phyloP scores from a whole-genome alignment of 2,888 invertebrate genomes.

The Ophion costatus region DNA sequence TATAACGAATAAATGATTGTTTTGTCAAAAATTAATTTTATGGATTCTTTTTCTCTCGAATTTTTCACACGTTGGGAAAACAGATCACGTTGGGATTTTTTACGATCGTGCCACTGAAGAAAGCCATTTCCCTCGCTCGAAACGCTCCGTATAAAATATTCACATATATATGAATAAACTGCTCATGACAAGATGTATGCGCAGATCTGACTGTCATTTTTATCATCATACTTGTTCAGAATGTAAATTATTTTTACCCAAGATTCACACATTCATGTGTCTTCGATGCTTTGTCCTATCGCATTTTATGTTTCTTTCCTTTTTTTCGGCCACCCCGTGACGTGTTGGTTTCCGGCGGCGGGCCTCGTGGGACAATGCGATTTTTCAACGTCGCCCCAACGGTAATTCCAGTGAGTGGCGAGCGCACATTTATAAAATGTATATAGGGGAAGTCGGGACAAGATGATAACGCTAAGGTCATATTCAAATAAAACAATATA shows the following conservation, averaged over 20 bases:
- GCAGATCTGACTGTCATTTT: neutral
- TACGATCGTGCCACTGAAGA: no score
- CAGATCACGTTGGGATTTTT: no score
- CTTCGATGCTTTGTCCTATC: neutral
- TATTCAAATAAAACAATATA: no score
- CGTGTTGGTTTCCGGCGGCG: neutral
- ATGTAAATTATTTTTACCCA: neutral
- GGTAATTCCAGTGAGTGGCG: neutral
- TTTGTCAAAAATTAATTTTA: no score
- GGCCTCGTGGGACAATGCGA: neutral
- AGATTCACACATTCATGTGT: neutral
- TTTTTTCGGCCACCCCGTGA: neutral
- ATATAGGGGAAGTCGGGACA: no score
- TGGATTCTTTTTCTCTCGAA: no score
- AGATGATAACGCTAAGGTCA: no score
- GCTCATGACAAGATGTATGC: neutral
- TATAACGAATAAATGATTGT: no score
- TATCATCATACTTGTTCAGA: neutral
- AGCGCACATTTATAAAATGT: neutral
- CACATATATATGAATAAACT: neutral
- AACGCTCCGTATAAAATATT: no score
- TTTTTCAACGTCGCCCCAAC: neutral
- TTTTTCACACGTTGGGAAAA: no score
- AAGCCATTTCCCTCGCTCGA: no score
- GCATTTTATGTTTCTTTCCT: neutral